Evolutionary conservation across 2,113 vertebrate genomes (phyloP).

Genomic region (Butorides virescens): DNA sequence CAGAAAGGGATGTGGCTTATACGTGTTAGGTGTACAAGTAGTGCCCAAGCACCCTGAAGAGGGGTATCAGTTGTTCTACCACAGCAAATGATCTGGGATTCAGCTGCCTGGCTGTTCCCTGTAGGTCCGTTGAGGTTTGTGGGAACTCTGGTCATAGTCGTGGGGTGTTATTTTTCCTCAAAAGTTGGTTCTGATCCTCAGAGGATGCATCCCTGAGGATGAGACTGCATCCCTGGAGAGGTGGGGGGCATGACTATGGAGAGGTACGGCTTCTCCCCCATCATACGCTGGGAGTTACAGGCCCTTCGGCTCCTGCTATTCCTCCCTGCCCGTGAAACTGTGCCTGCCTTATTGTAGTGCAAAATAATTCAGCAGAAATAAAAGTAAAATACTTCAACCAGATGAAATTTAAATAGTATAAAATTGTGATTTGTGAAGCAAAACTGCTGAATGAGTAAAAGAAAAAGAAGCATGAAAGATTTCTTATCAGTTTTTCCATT

Average conservation of each 20-base stretch:
- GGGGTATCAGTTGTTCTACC: not conserved
- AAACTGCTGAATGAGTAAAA: conserved; percentile 66
- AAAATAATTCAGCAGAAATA: conserved; percentile 45
- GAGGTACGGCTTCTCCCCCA: not conserved
- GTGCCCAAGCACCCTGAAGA: not conserved
- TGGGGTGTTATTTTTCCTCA: not conserved
- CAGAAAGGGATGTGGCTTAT: not conserved
- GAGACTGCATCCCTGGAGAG: not conserved
- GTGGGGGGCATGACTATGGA: not conserved
- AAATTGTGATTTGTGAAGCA: conserved; percentile 59
- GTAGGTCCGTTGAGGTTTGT: not conserved
- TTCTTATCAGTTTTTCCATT: conserved; percentile 11
- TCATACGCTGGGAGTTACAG: not conserved
- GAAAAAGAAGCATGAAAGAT: conserved; percentile 52
- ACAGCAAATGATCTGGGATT: not conserved
- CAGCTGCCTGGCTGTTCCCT: not conserved
- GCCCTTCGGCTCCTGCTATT: not conserved
- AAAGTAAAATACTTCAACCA: conserved; percentile 53
- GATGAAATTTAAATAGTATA: conserved; percentile 47
- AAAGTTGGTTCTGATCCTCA: not conserved
- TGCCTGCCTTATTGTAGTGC: not conserved
- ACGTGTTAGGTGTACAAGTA: not conserved
- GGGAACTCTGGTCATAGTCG: not conserved
- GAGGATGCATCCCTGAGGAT: not conserved
- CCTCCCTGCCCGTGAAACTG: not conserved